Percentiles rank a stretch among this genome's conserved stretches.
Evolutionary conservation across 2,113 vertebrate species (phyloP).

Genomic region (Silurus glanis): DNA sequence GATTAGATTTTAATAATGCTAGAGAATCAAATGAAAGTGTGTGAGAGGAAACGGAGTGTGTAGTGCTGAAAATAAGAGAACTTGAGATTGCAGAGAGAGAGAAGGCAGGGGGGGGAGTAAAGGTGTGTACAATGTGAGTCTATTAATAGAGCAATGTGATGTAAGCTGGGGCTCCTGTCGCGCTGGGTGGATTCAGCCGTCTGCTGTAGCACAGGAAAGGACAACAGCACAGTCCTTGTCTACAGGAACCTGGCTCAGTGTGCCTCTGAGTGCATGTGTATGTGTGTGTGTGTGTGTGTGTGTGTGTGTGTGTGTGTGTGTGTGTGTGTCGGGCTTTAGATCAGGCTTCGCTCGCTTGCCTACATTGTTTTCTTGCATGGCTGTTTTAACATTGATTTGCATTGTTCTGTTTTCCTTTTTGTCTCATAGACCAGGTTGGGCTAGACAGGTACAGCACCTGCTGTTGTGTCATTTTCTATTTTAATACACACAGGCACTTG

Average conservation of each 20-base stretch:
- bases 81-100: conserved; percentile 19
- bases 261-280: background rate
- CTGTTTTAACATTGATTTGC: conserved; percentile 21
- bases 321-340: background rate
- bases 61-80: conserved; percentile 22
- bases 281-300: conserved; percentile 29
- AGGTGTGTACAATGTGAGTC: conserved; percentile 62
- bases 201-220: conserved; percentile 67
- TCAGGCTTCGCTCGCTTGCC: background rate
- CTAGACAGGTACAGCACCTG: conserved; percentile 29
- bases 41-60: conserved; percentile 1
- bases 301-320: conserved; percentile 17
- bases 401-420: conserved; percentile 3
- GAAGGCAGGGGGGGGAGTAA: background rate
- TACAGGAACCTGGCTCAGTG: conserved; percentile 54
- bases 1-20: conserved; percentile 40
- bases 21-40: background rate
- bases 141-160: conserved; percentile 74
- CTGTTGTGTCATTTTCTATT: conserved; percentile 28
- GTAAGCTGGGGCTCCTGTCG: conserved; percentile 71
- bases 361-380: background rate
- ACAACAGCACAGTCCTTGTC: conserved; percentile 59
- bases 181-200: conserved; percentile 64
- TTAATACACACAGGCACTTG: background rate
- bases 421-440: background rate